Evolutionary conservation across 2,797 vertebrate species (phyloP), one percentile per base, ranked within the genome.

Genomic region (Bryconaethiops microstoma): DNA sequence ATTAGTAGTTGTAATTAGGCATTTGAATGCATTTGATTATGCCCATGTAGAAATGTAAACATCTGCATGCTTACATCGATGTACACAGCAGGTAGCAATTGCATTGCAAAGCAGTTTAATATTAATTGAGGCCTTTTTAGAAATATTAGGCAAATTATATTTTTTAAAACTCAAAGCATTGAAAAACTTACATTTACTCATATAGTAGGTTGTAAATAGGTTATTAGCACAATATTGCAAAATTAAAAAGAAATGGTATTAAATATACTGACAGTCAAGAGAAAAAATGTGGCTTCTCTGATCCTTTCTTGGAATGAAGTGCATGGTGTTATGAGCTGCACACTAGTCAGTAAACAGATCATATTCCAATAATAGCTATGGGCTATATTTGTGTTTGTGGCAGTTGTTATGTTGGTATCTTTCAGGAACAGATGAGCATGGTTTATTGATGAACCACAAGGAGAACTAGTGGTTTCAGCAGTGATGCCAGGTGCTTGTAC

Each of bases 321-420:
- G 54, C 57, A 21, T 62, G 39, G 45, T 17, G 35, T 71, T 79
- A 79, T 75, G 48, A 55, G 23, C 78, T 74, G 59, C 74, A 17
- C 21, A 69, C 71, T 69, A 68, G 54, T 21, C 54, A 78, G 35
- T 42, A 63, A 74, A 29, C 65, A 63, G 29, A 57, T 54, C 48
- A 40, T 73, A 39, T 57, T 73, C 52, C 35, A 25, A 73, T 40
- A 55, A 73, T 57, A 62, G 64, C 52, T 21, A 70, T 14, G 40
- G 21, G 65, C 76, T 70, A 67, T 35, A 29, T 59, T n/a, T 74
- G 35, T 63, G 57, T 63, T 21, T 69, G 64, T 76, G 73, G 39
- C 23, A 73, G 67, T 62, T 76, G 74, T 50, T 76, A 81, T 78
- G 62, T 78, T 62, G 54, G 60, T 70, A 81, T 78, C 81, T 78